phyloP scores from a whole-genome alignment of 2,888 invertebrate species.

The Thymelicus lineola region DNA sequence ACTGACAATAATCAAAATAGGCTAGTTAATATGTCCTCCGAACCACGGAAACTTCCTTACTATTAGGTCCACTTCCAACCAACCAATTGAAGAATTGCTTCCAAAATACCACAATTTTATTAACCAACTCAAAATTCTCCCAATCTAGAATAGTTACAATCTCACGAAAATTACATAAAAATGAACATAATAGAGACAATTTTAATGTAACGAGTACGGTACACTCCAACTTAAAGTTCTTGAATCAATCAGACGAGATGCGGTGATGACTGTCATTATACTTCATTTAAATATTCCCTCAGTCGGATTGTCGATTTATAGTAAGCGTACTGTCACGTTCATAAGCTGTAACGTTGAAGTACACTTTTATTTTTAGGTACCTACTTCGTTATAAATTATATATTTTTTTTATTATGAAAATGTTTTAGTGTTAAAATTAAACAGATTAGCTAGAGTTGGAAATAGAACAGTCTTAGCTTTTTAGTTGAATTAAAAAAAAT shows the following conservation, averaged over 20 bases:
- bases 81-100: not conserved
- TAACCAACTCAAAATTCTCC: not conserved
- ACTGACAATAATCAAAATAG: too few relatives aligned
- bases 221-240: conserved; percentile 54
- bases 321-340: conserved; percentile 48
- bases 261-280: conserved; percentile 75
- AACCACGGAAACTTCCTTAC: too few relatives aligned
- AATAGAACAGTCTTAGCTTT: too few relatives aligned
- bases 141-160: not conserved
- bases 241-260: conserved; percentile 74
- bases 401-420: too few relatives aligned
- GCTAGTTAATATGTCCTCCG: too few relatives aligned
- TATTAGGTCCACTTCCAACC: too few relatives aligned
- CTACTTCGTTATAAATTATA: too few relatives aligned
- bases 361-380: not conserved
- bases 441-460: too few relatives aligned
- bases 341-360: conserved; percentile 44
- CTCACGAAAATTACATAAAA: conserved; percentile 4
- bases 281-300: conserved; percentile 77
- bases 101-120: not conserved
- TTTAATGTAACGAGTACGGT: conserved; percentile 12
- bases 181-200: conserved; percentile 20
- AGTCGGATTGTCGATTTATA: conserved; percentile 62
- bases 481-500: too few relatives aligned
- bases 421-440: too few relatives aligned